Percentiles rank a stretch among this genome's conserved stretches.
These are phyloP conservation scores for Byasa hedistus DNA, from an alignment of 2,888 invertebrate species.

Conservation along the genomic window DNA sequence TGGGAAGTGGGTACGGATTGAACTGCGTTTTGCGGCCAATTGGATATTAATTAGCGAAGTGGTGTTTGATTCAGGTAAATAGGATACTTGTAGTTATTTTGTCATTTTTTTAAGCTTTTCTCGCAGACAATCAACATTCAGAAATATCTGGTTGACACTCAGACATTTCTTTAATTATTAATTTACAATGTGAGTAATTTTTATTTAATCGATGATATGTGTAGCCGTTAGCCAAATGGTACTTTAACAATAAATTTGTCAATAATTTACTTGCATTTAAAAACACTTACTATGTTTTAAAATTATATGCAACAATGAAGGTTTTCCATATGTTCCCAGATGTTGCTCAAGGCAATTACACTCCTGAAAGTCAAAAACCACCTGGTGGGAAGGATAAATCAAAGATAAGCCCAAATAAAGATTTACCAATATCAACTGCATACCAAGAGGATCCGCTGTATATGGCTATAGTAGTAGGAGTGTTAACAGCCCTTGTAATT, in stretches of 20 bases:
- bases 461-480: constrained; percentile 89
- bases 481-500: constrained; percentile 86
- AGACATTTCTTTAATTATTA: too few species aligned
- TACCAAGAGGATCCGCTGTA: constrained; percentile 86
- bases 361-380: constrained; percentile 82
- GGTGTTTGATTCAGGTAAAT: constrained; percentile 89
- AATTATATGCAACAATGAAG: too few species aligned
- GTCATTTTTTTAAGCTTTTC: background rate
- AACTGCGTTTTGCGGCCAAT: constrained; percentile 87
- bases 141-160: too few species aligned
- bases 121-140: background rate
- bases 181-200: too few species aligned
- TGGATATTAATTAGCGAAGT: constrained; percentile 96
- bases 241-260: too few species aligned
- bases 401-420: constrained; percentile 72
- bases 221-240: too few species aligned
- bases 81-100: background rate
- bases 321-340: constrained; percentile 51
- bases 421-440: constrained; percentile 83
- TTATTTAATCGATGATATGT: too few species aligned
- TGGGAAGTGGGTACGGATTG: constrained; percentile 88
- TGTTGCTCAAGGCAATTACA: constrained; percentile 86
- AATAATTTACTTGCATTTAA: too few species aligned
- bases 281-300: too few species aligned
- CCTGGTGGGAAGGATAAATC: constrained; percentile 71